A percentile compares a stretch with the other conserved stretches of the same genome.
phyloP scores from a whole-genome alignment of 2,888 invertebrate genomes.

The Ashinkailepas kermadecensis region DNA sequence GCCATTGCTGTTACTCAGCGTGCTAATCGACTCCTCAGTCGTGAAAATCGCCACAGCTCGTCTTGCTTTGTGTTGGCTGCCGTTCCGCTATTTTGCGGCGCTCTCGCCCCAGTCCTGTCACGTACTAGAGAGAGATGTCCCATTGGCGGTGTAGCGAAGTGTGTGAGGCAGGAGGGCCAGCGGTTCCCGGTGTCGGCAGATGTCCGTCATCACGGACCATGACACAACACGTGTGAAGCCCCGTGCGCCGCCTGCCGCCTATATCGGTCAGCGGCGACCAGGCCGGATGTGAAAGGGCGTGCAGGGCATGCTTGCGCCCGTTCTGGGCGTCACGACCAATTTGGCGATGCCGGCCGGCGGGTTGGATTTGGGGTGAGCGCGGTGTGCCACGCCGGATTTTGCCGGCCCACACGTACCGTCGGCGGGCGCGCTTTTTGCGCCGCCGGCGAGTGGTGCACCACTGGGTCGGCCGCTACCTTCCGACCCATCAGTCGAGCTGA shows the following conservation, averaged over 20 bases:
- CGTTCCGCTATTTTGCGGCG: too few species aligned
- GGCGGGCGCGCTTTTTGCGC: not conserved
- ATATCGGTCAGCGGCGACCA: not conserved
- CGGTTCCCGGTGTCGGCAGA: too few species aligned
- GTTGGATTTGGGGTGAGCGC: not conserved
- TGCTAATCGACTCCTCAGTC: too few species aligned
- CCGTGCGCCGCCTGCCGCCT: not conserved
- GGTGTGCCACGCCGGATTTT: not conserved
- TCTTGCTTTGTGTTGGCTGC: too few species aligned
- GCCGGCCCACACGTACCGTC: not conserved
- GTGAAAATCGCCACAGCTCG: too few species aligned
- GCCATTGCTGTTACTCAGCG: too few species aligned
- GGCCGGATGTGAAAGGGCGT: slow-evolving; percentile 1
- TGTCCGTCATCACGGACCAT: too few species aligned
- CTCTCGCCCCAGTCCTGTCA: too few species aligned
- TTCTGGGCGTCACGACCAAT: not conserved
- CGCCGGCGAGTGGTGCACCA: not conserved
- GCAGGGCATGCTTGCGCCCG: not conserved
- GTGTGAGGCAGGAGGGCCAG: too few species aligned
- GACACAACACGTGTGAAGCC: too few species aligned
- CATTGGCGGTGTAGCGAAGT: too few species aligned
- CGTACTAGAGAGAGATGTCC: too few species aligned
- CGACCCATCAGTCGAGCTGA: not conserved
- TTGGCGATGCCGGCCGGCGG: not conserved
- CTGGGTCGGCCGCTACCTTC: not conserved